Conservation (phyloP, 2,888 invertebrate genomes). For the Panopea generosa region DNA sequence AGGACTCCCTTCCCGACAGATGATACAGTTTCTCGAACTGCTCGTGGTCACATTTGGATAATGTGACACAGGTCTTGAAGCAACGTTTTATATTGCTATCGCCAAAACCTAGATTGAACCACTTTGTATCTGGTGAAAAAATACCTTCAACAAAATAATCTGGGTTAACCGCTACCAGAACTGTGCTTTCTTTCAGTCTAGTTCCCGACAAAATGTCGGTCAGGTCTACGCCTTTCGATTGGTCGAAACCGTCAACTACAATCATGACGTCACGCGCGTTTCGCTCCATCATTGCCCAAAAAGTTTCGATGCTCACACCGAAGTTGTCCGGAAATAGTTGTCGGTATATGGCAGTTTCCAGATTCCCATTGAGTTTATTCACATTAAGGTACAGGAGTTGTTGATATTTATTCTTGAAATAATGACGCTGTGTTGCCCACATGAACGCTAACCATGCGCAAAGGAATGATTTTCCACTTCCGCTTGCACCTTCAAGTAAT, state of each 20-base stretch:
- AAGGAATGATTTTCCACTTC: conserved; percentile 81
- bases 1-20: conserved; percentile 56
- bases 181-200: conserved; percentile 64
- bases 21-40: conserved; percentile 66
- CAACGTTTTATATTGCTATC: conserved; percentile 60
- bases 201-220: conserved; percentile 67
- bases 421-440: conserved; percentile 76
- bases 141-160: conserved; percentile 48
- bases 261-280: conserved; percentile 73
- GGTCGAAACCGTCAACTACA: conserved; percentile 78
- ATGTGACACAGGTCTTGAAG: conserved; percentile 66
- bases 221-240: conserved; percentile 44
- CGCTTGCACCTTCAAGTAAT: conserved; percentile 77
- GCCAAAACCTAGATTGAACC: conserved; percentile 70
- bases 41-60: conserved; percentile 65
- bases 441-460: conserved; percentile 73
- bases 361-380: conserved; percentile 50
- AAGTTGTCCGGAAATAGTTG: conserved; percentile 74
- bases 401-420: conserved; percentile 65
- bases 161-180: conserved; percentile 72
- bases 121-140: conserved; percentile 65
- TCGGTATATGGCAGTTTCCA: conserved; percentile 64
- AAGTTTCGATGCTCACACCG: conserved; percentile 69
- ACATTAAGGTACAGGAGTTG: conserved; percentile 71
- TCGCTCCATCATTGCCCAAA: conserved; percentile 72